Evolutionary conservation across 2,113 vertebrate species (phyloP), one percentile per base, ranked within the genome.

Genomic region (Serilophus lunatus): DNA sequence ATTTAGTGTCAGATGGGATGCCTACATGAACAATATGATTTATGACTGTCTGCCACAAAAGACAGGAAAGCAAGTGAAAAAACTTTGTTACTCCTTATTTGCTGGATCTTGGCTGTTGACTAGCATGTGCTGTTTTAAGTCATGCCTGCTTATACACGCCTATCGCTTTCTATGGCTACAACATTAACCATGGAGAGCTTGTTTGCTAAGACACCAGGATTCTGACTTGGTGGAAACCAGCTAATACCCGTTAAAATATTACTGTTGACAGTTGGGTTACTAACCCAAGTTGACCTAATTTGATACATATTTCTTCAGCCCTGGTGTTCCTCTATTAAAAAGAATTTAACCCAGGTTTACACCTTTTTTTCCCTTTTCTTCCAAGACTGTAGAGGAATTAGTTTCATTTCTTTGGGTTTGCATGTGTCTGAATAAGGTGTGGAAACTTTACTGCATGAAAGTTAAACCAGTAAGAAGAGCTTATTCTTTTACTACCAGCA

Each of bases 111-210:
- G 7, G 44, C 24, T 56, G 6, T 22, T 63, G 50, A 51, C 11
- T 51, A 64, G 4, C 33, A 16, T 10, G 11, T 40, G 24, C n/a
- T 70, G 3, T 15, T 77, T 69, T 40, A 64, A 68, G 40, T 53
- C 17, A 26, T 4, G 8, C 9, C 20, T 19, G 2, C 35, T 81
- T 50, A 9, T 1, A 51, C 6, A 4, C 12, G 3, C 16, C 12
- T 17, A 0, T 33, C 3, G 18, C 33, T 54, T 74, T 19, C 26
- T 24, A 0, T 29, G 35, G 47, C 17, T 68, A 2, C 10, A 2
- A 2, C 10, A 2, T 13, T 61, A 45, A 36, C 28, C 15, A 5
- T 18, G 25, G 57, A 44, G 56, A 33, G 4, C 28, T 45, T 44
- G 35, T 13, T 20, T 69, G 2, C 2, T 4, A 29, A 69, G 29